phyloP scores from a whole-genome alignment of 2,888 invertebrate genomes.

The Sminthurides aquaticus region DNA sequence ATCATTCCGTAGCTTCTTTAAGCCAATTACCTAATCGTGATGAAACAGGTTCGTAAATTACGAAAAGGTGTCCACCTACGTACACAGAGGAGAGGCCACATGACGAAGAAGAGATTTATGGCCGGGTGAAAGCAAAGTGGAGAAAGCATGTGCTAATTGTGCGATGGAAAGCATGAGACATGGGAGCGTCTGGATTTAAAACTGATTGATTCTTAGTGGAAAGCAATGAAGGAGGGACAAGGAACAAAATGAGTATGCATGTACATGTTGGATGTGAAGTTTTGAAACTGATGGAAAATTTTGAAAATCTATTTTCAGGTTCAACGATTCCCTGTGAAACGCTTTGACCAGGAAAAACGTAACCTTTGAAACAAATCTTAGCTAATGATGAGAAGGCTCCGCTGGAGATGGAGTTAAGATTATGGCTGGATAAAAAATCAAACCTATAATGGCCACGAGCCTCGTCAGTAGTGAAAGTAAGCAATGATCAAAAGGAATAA shows the following conservation, averaged over 20 bases:
- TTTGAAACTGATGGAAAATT: not conserved
- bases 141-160: too few relatives aligned
- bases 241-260: not conserved
- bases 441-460: not conserved
- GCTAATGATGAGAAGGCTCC: not conserved
- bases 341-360: not conserved
- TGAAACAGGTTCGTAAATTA: too few relatives aligned
- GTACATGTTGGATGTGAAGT: not conserved
- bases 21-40: too few relatives aligned
- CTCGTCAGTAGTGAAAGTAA: not conserved
- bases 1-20: too few relatives aligned
- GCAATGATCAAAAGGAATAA: slow-evolving; percentile 21
- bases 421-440: not conserved
- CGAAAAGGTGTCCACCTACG: too few relatives aligned
- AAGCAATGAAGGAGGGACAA: not conserved
- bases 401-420: not conserved
- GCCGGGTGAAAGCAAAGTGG: too few relatives aligned
- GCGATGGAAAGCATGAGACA: too few relatives aligned
- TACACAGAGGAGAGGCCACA: too few relatives aligned
- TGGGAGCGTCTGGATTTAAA: too few relatives aligned
- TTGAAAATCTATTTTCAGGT: not conserved
- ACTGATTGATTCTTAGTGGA: not conserved
- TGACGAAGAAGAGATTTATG: too few relatives aligned
- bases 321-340: not conserved
- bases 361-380: too few relatives aligned